A percentile compares a stretch with the other conserved stretches of the same genome.
These are phyloP conservation scores for Etia nguti DNA, from an alignment of 2,113 vertebrate species.

Conservation along the genomic window DNA sequence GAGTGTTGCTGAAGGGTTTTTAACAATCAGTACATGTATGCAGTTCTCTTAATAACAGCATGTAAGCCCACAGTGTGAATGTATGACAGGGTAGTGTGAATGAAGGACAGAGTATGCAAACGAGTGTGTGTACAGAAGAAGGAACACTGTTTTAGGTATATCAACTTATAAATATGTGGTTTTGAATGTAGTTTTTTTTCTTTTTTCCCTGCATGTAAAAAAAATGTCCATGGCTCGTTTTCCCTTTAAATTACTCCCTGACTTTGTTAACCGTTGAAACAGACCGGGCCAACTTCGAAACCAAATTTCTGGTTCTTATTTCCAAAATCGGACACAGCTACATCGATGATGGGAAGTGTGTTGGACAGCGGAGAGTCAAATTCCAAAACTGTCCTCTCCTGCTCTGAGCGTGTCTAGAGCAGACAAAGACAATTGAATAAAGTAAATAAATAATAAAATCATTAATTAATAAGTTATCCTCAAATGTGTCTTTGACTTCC, in stretches of 20 bases:
- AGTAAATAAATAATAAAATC: not conserved
- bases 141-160: slow-evolving; percentile 44
- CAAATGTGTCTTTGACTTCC: not conserved
- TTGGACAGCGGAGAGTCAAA: slow-evolving; percentile 85
- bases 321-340: slow-evolving; percentile 93
- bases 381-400: slow-evolving; percentile 87
- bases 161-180: slow-evolving; percentile 60
- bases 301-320: slow-evolving; percentile 95
- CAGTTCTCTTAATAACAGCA: not conserved
- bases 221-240: slow-evolving; percentile 61
- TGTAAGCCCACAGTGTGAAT: not conserved
- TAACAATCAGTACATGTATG: not conserved
- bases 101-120: not conserved
- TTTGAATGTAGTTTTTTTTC: slow-evolving; percentile 36
- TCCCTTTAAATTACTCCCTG: slow-evolving; percentile 34
- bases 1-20: not conserved
- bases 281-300: slow-evolving; percentile 91
- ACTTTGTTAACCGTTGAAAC: slow-evolving; percentile 84
- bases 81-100: not conserved
- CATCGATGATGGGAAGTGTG: slow-evolving; percentile 86
- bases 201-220: slow-evolving; percentile 55
- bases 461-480: not conserved
- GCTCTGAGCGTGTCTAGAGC: slow-evolving; percentile 85
- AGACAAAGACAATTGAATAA: not conserved
- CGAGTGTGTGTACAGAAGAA: not conserved